These are phyloP conservation scores for Melinopterus prodromus DNA, from an alignment of 2,888 invertebrate genomes.

Conservation along the genomic window DNA sequence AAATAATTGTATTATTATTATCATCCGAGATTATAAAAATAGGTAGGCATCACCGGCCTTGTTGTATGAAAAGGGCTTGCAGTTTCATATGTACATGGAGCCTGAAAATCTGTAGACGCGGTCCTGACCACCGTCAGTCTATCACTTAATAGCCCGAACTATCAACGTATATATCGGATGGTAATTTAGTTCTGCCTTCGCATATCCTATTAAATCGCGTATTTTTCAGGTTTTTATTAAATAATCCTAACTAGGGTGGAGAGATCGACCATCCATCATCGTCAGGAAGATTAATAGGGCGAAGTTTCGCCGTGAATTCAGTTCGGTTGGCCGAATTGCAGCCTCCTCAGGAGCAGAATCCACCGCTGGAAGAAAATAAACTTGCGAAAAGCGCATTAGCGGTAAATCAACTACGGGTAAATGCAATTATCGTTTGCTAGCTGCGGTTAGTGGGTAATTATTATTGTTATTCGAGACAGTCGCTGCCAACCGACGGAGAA, in stretches of 20 bases:
- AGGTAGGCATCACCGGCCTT: too few relatives aligned
- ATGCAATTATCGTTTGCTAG: not conserved
- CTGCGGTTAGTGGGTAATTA: not conserved
- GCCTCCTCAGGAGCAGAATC: not conserved
- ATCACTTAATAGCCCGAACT: too few relatives aligned
- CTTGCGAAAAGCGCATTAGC: not conserved
- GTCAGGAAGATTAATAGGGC: slow-evolving; percentile 4
- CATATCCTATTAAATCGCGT: not conserved
- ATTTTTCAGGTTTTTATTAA: not conserved
- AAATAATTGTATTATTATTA: too few relatives aligned
- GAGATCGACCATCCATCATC: not conserved
- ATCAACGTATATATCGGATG: too few relatives aligned
- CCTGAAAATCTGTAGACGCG: too few relatives aligned
- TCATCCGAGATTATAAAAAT: too few relatives aligned
- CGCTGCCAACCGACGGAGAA: not conserved
- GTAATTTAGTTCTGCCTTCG: not conserved
- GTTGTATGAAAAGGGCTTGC: too few relatives aligned
- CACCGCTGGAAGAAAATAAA: not conserved
- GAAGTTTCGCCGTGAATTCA: not conserved
- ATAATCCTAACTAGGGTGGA: not conserved
- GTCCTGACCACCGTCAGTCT: too few relatives aligned
- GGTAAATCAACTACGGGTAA: not conserved
- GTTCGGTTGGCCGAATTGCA: not conserved
- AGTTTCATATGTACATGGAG: too few relatives aligned
- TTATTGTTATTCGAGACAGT: slow-evolving; percentile 4